Base-by-base conservation (phyloP, 1,140 invertebrate genomes). In the Aphaenogaster ashmeadi region DNA sequence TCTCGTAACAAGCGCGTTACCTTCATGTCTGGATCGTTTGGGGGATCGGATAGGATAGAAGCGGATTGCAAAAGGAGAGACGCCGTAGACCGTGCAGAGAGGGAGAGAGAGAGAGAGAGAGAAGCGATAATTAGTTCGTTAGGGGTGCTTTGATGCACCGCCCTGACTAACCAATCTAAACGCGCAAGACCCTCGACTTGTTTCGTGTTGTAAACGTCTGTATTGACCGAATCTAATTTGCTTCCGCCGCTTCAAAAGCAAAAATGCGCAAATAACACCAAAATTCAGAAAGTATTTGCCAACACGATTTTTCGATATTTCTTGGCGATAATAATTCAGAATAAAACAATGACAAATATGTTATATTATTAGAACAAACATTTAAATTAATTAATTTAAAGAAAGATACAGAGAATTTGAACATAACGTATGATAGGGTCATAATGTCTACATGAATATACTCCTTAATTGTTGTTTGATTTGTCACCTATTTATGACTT, bases 81-180 rank as follows among this genome's bases (percentile, higher is more conserved):
- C n/a, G 21, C 64, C 52, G 83, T 71, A 81, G 21, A 81, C 36
- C 27, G 36, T 56, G 4, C n/a, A 56, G n/a, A 69, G 41, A 72
- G 64, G 69, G 72, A 27, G 86, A 27, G 58, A 71, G 66, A 69
- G 38, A 66, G 21, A 67, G 85, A 80, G 67, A 78, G 74, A 36
- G 86, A 44, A 86, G 86, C 75, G 87, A 88, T 89, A 91, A 91
- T 91, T 91, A 89, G 88, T 89, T 91, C 90, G 90, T 91, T 91
- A 91, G 86, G 52, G 77, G 74, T 74, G 88, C 90, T 91, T 91
- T 91, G 90, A 91, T 80, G 78, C 77, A 79, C 52, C 75, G 52
- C 18, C 38, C 71, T 71, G 52, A 69, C 71, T 80, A 80, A 77
- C 85, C 66, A 72, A 58, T 58, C 86, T 60, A 87, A 87, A 56